These are phyloP conservation scores for Drosophila albomicans DNA, from an alignment of 1,140 invertebrate genomes.

Conservation along the genomic window DNA sequence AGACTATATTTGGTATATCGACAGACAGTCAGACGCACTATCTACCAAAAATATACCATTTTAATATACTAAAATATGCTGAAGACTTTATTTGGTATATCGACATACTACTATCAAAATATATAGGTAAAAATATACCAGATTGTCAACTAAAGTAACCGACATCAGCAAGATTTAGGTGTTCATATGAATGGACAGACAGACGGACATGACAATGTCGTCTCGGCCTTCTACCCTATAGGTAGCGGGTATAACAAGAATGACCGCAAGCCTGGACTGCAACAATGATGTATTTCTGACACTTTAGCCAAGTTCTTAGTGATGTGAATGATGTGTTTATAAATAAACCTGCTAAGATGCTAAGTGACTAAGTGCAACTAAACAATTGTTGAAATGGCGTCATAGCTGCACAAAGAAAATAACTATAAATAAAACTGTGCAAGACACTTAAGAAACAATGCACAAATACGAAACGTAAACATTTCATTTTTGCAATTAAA, in stretches of 20 bases:
- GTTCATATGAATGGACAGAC: too few relatives aligned
- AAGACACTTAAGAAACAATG: background rate
- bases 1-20: too few relatives aligned
- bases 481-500: background rate
- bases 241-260: background rate
- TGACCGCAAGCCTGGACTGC: conserved; percentile 38
- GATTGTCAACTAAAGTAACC: background rate
- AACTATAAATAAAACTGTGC: background rate
- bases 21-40: too few relatives aligned
- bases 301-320: background rate
- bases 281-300: conserved; percentile 17
- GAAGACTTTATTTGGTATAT: too few relatives aligned
- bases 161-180: too few relatives aligned
- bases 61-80: too few relatives aligned
- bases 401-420: conserved; percentile 6
- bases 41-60: too few relatives aligned
- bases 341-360: conserved; percentile 16
- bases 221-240: too few relatives aligned
- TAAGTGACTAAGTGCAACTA: conserved; percentile 20
- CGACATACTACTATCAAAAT: too few relatives aligned
- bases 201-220: too few relatives aligned
- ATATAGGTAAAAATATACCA: background rate
- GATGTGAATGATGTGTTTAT: conserved; percentile 6
- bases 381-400: conserved; percentile 17
- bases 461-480: background rate